Evolutionary conservation across 2,113 vertebrate genomes (phyloP).

Genomic region (Grammomys dolichurus): DNA sequence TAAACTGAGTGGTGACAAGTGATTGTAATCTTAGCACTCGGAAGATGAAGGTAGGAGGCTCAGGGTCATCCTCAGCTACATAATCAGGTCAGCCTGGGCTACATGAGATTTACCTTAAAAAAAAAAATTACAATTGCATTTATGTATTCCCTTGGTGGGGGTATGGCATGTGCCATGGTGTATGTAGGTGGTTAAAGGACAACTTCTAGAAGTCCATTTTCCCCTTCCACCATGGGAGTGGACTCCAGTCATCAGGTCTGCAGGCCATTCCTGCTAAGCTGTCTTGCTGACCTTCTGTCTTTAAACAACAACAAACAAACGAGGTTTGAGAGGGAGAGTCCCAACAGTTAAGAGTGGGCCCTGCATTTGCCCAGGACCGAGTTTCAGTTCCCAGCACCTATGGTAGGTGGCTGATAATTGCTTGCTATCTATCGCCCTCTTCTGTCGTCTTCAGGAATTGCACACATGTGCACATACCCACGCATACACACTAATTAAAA

Average conservation of each 20-base stretch:
- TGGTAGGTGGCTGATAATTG: not conserved
- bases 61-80: not conserved
- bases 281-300: not conserved
- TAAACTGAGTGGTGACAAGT: not conserved
- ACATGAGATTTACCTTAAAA: not conserved
- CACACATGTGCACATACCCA: not conserved
- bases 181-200: not conserved
- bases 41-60: not conserved
- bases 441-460: not conserved
- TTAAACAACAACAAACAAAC: not conserved
- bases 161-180: not conserved
- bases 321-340: not conserved
- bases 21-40: not conserved
- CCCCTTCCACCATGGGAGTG: not conserved
- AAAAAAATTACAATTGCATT: not conserved
- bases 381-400: not conserved
- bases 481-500: not conserved
- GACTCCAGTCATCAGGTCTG: no score
- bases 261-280: no score
- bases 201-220: not conserved
- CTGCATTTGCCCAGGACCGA: not conserved
- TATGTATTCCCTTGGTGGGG: not conserved
- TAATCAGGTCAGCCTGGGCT: not conserved
- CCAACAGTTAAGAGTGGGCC: not conserved
- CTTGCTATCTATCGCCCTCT: not conserved